Evolutionary conservation across 2,888 invertebrate species (phyloP), one percentile per base, ranked within the genome.

Genomic region (Pheosia gnoma): DNA sequence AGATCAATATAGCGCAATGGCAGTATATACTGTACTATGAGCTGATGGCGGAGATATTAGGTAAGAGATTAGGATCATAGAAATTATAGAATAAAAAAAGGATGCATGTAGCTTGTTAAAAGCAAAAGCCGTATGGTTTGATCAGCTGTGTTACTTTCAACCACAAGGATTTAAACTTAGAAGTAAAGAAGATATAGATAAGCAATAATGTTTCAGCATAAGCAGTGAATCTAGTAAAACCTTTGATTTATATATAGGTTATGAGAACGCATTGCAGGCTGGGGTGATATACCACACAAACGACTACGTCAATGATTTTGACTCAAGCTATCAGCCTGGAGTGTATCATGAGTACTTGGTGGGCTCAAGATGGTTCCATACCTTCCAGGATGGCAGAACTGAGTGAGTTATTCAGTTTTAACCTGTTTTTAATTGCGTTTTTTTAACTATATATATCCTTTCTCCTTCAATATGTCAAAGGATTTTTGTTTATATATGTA

Each of bases 1-100:
- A 97, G 61, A 96, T 97, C 66, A 95, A 95, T 62, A 96, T 97
- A 57, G 97, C 96, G 4, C 94, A 95, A 79, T 95, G 96, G 59
- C 96, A 97, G 78, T 97, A 97, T 73, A 95, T 97, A 36, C 95
- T 96, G 0, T 97, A 95, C 84, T 97, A 97, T 80, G 97, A 97
- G 84, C 96, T 97, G 80, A 86, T 97, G 72, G 97, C 97, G 3
- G 95, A 96, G 75, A 82, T 97, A 1, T 89, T 97, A 57, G 97
- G 97, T 67, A 96, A 96, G 86, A 4, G 10, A 25, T 41, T 41
- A n/a, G 39, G 3, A n/a, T 10, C 38, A 13, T 3, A 13, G 25
- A 13, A 5, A 39, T 25, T n/a, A n/a, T n/a, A n/a, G n/a, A n/a
- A 11, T 36, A 39, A 39, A 39, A 6, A 39, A 39, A 39, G 39